Base-by-base conservation (phyloP, 2,888 invertebrate species). In the Pollenia labialis region DNA sequence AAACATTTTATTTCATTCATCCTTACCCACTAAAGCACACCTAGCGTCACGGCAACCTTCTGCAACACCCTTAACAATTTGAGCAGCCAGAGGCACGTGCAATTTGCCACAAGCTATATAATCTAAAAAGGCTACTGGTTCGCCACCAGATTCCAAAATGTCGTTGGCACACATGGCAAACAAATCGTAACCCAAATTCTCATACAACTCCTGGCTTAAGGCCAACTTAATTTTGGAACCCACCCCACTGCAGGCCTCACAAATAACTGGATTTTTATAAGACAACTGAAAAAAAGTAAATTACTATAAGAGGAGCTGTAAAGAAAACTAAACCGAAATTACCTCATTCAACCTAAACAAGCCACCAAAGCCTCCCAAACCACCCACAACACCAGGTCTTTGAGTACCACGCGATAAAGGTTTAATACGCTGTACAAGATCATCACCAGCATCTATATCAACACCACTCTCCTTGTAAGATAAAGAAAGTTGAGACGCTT, bases 101-200 rank as follows among this genome's bases (percentile, higher is more conserved):
- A 99, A 94, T 75, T 95, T 94, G 0, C 99, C 98, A 91, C 98
- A 98, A 32, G 99, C 98, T 93, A 98, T 98, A 93, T 99, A 99
- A 94, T 99, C 99, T 18, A 99, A 94, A 94, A 99, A 99, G 89
- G 98, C 99, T 88, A 99, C 94, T 0, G 99, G 99, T 90, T 98
- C 98, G 0, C 99, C 99, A 62, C 99, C 99, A 87, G 98, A 97
- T 89, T 98, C 98, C 69, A 99, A 94, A 74, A 99, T 96, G 93
- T 99, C 99, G 94, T 99, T 99, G 64, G 98, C 99, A 91, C 99
- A 99, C 98, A 99, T 99, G 6, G 99, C 99, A 2, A 99, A 98
- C 48, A 99, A 94, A 93, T 99, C 99, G 89, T 97, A 96, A 0
- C 99, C 99, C 77, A 99, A 95, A 0, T 96, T 96, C 90, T 96